Conservation (phyloP, 2,113 vertebrate genomes). For the Parus major region DNA sequence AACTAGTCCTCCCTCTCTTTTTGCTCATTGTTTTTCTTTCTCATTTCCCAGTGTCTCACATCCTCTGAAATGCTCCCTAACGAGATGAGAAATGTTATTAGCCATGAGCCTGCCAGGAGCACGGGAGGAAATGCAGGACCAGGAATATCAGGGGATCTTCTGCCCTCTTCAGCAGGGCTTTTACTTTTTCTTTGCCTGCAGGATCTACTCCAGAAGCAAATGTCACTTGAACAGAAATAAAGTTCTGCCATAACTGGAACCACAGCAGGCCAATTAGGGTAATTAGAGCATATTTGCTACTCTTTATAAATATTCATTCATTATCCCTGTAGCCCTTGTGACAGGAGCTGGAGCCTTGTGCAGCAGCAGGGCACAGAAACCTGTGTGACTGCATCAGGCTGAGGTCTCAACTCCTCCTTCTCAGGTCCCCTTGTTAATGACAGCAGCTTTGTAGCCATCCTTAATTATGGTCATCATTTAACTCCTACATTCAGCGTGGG, state of each 20-base stretch:
- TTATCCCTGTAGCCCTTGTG: not conserved
- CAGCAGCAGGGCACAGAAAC: not conserved
- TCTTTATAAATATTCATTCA: slow-evolving; percentile 37
- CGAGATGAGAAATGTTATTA: not conserved
- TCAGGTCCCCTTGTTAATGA: not conserved
- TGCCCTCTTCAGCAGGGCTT: not conserved
- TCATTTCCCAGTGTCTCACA: not conserved
- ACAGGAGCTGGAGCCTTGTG: not conserved
- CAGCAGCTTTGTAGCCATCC: not conserved
- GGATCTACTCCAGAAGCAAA: slow-evolving; percentile 19
- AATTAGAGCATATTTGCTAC: slow-evolving; percentile 48
- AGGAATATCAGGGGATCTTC: not conserved
- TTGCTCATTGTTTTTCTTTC: not conserved
- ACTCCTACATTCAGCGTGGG: not conserved
- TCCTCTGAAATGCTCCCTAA: not conserved
- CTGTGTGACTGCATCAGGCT: not conserved
- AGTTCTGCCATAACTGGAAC: slow-evolving; percentile 12
- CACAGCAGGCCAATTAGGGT: slow-evolving; percentile 8
- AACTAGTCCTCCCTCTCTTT: not conserved
- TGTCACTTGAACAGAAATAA: slow-evolving; percentile 16
- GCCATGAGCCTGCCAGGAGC: not conserved
- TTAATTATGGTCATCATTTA: not conserved
- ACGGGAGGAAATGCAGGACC: not conserved
- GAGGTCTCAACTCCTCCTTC: not conserved
- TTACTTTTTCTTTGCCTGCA: not conserved